Conservation (phyloP, 2,888 invertebrate species). For the Mallateleia sp. region DNA sequence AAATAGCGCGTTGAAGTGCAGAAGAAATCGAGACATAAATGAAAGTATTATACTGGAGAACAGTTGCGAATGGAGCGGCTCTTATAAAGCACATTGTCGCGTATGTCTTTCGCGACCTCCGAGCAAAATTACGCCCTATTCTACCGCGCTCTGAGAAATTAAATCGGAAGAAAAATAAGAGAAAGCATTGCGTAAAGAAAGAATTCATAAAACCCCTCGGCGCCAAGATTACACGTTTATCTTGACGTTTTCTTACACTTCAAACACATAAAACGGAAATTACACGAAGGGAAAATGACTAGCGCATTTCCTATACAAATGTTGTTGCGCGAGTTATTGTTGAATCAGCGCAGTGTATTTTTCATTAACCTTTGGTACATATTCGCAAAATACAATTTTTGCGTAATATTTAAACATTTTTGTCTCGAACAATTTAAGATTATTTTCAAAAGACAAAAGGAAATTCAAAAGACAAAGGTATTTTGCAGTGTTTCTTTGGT, state of each 20-base stretch:
- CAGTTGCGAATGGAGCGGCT: slow-evolving; percentile 5
- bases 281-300: slow-evolving; percentile 26
- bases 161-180: slow-evolving; percentile 62
- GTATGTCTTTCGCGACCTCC: slow-evolving; percentile 74
- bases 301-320: not conserved
- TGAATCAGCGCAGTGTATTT: not conserved
- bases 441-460: not conserved
- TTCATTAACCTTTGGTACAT: not conserved
- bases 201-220: slow-evolving; percentile 39
- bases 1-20: not conserved
- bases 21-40: slow-evolving; percentile 21
- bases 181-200: slow-evolving; percentile 56
- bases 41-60: slow-evolving; percentile 13
- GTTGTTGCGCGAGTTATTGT: slow-evolving; percentile 1
- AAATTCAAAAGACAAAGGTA: not conserved
- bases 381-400: not conserved
- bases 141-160: slow-evolving; percentile 65
- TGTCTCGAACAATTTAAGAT: not conserved
- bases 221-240: slow-evolving; percentile 51
- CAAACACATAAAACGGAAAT: slow-evolving; percentile 55
- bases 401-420: not conserved
- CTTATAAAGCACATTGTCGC: slow-evolving; percentile 59
- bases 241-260: slow-evolving; percentile 46
- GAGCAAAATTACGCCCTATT: slow-evolving; percentile 83
- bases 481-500: not conserved